Evolutionary conservation across 2,797 vertebrate species (phyloP), one percentile per base, ranked within the genome.

Genomic region (Rhyacichthys aspro): DNA sequence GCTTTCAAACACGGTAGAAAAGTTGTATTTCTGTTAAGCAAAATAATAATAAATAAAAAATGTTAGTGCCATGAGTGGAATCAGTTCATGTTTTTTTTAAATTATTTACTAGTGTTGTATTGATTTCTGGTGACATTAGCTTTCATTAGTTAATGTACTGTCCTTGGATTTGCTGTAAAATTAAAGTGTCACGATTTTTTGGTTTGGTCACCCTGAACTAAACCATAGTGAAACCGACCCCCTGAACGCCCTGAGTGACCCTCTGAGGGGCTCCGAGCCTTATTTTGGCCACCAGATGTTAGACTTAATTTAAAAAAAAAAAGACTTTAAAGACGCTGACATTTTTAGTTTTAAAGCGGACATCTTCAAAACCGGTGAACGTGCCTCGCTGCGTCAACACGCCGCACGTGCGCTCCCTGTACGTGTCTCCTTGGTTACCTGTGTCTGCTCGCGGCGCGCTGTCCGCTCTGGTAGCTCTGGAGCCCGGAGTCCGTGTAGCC

Each of bases 371-470:
- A 11, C 11, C 4, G 7, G 45, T 8, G 15, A 43, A 43, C 7
- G 15, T 28, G 17, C 37, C 28, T 7, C 48, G 39, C 45, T 56
- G 39, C 9, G 14, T 0, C 14, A 45, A 16, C 11, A 14, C 8
- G 5, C 5, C 39, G n/a, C 68, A 42, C 49, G 52, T 55, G 38
- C 52, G 16, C 49, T 18, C 10, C 14, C 12, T 11, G 46, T 49
- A 28, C 36, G 1, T 5, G 12, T 12, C 0, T 14, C 18, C 8
- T 1, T 0, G 19, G 74, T 46, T 83, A 93, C 92, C 92, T 91
- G 87, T 93, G 91, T 76, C 91, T 88, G 78, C 92, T 93, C 3
- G 91, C 89, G 2, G 86, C 89, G 56, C 91, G 82, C 54, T 86
- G 88, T 32, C 85, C 85, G 3, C 69, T 18, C 55, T 86, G 88